phyloP scores from a whole-genome alignment of 2,888 invertebrate species.

The Notodonta ziczac region DNA sequence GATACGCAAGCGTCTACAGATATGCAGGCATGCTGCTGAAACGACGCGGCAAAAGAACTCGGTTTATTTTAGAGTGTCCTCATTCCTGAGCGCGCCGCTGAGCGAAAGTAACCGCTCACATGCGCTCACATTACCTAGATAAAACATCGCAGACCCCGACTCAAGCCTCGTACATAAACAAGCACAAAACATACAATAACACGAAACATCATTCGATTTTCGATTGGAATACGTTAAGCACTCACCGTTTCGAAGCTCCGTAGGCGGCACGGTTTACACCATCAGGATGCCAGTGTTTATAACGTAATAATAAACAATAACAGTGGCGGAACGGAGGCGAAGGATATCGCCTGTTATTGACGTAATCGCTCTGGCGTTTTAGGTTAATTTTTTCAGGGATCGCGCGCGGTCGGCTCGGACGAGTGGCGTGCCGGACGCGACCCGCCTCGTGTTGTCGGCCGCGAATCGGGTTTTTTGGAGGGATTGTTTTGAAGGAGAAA shows the following conservation, averaged over 20 bases:
- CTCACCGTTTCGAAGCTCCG: conserved; percentile 66
- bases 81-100: conserved; percentile 62
- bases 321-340: conserved; percentile 43
- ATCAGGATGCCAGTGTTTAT: conserved; percentile 50
- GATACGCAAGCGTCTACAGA: conserved; percentile 26
- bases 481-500: conserved; percentile 66
- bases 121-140: conserved; percentile 57
- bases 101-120: conserved; percentile 67
- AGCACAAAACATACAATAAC: conserved; percentile 43
- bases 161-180: conserved; percentile 37
- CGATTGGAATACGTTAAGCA: conserved; percentile 37
- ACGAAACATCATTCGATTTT: conserved; percentile 35
- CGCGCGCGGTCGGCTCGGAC: conserved; percentile 40
- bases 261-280: conserved; percentile 44
- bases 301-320: conserved; percentile 63
- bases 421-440: conserved; percentile 32
- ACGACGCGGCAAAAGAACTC: conserved; percentile 60
- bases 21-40: conserved; percentile 40
- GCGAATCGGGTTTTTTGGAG: conserved; percentile 52
- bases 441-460: conserved; percentile 39
- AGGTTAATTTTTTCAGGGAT: conserved; percentile 46
- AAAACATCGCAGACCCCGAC: conserved; percentile 48
- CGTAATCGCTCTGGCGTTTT: conserved; percentile 53
- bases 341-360: conserved; percentile 53
- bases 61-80: conserved; percentile 73